phyloP scores from a whole-genome alignment of 2,113 vertebrate species.

The Phaethon lepturus region DNA sequence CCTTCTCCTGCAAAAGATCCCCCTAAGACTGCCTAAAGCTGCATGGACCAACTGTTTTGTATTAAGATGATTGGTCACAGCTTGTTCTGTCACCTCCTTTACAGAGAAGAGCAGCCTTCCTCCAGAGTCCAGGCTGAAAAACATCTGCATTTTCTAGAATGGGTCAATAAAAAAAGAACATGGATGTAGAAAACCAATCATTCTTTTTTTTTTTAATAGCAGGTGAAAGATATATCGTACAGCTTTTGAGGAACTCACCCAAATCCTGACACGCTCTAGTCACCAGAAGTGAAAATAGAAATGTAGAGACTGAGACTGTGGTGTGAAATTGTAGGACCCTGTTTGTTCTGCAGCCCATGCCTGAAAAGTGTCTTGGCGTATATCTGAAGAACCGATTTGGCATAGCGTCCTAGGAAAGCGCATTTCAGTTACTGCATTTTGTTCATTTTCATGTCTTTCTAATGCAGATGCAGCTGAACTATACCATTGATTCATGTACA shows the following conservation, averaged over 20 bases:
- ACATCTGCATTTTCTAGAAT: background rate
- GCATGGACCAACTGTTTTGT: background rate
- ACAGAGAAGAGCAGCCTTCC: background rate
- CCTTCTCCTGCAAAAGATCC: background rate
- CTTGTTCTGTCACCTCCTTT: background rate
- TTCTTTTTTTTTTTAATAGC: background rate
- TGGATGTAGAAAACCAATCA: background rate
- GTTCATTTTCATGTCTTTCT: slow-evolving; percentile 63
- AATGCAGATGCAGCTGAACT: slow-evolving; percentile 67
- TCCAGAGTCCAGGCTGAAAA: background rate
- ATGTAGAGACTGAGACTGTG: background rate
- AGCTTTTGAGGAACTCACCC: background rate
- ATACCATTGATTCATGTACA: slow-evolving; percentile 51
- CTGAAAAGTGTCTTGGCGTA: background rate
- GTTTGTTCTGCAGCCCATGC: background rate
- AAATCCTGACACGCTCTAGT: background rate
- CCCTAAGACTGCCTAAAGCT: background rate
- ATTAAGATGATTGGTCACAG: background rate
- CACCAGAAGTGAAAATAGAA: background rate
- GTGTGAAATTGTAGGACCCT: background rate
- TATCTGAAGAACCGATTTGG: slow-evolving; percentile 15
- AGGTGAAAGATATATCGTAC: background rate
- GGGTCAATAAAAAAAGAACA: background rate
- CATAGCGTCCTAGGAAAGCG: background rate
- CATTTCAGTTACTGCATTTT: slow-evolving; percentile 40